phyloP scores from a whole-genome alignment of 2,113 vertebrate species.

The Mugil cephalus region DNA sequence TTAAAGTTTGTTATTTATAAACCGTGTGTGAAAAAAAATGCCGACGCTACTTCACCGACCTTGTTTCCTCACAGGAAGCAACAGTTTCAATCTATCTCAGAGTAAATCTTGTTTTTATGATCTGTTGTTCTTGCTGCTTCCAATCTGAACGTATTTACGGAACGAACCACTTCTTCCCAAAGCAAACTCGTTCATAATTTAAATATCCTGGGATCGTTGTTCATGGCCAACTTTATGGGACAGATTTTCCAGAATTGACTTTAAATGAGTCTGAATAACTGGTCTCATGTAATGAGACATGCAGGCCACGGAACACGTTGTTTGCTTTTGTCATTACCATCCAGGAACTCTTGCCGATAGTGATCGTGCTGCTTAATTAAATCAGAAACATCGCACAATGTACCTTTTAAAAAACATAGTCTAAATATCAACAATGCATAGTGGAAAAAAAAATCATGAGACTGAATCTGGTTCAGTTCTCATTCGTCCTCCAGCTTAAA shows the following conservation, averaged over 20 bases:
- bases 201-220: not conserved
- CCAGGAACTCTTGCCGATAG: not conserved
- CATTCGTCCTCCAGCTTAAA: too few species aligned
- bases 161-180: not conserved
- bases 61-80: not conserved
- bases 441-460: too few species aligned
- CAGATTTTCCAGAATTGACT: not conserved
- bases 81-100: not conserved
- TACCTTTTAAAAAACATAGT: not conserved
- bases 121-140: not conserved
- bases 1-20: too few species aligned
- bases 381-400: not conserved
- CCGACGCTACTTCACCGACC: not conserved
- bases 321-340: not conserved
- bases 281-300: not conserved
- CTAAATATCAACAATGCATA: not conserved
- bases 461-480: too few species aligned
- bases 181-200: not conserved
- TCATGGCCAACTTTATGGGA: not conserved
- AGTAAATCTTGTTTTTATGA: conserved; percentile 1
- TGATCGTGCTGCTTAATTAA: not conserved
- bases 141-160: not conserved
- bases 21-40: too few species aligned
- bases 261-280: not conserved
- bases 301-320: not conserved